phyloP scores from a whole-genome alignment of 2,113 vertebrate genomes.

The Chloropsis cyanopogon region DNA sequence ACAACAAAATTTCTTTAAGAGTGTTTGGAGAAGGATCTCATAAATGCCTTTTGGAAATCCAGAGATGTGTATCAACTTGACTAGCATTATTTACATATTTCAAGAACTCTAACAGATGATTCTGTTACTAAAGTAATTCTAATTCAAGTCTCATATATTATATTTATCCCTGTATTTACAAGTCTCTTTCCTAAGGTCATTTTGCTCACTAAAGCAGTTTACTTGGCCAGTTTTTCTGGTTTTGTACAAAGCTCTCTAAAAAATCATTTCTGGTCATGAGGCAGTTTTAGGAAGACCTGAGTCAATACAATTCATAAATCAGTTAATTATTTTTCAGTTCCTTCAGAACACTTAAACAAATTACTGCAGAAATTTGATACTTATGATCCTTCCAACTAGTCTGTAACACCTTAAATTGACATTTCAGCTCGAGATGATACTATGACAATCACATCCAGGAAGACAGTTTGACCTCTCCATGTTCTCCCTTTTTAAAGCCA shows the following conservation, averaged over 20 bases:
- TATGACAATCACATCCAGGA: neutral
- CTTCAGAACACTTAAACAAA: neutral
- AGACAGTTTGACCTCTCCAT: neutral
- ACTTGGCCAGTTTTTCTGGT: neutral
- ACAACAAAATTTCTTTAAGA: neutral
- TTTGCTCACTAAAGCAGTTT: neutral
- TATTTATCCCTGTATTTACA: neutral
- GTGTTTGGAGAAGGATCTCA: neutral
- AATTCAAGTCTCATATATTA: neutral
- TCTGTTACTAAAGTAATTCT: neutral
- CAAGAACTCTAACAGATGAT: neutral
- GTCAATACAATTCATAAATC: neutral
- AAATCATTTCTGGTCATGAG: neutral
- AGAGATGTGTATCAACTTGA: neutral
- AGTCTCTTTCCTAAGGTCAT: neutral
- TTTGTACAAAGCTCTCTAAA: neutral
- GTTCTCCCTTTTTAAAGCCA: neutral
- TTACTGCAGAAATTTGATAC: neutral
- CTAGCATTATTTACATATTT: neutral
- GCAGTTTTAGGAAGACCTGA: neutral
- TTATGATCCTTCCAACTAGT: neutral
- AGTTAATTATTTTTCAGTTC: neutral
- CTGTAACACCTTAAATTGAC: neutral
- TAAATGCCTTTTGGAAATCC: neutral
- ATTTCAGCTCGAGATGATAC: neutral